phyloP scores from a whole-genome alignment of 2,888 invertebrate species.

The Tyria jacobaeae region DNA sequence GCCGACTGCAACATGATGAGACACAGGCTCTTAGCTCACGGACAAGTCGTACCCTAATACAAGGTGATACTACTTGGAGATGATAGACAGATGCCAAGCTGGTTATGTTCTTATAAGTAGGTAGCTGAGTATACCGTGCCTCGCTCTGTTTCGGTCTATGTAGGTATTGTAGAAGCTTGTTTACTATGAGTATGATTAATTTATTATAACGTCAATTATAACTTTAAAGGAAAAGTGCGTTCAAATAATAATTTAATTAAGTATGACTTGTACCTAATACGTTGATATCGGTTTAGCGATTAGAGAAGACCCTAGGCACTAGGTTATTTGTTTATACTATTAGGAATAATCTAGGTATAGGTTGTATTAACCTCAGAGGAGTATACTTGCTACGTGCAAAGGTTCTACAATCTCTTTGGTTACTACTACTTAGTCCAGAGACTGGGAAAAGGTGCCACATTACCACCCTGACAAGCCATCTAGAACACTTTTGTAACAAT shows the following conservation, averaged over 20 bases:
- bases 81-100: background rate
- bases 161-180: background rate
- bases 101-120: background rate
- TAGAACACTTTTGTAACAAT: background rate
- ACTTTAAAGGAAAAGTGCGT: background rate
- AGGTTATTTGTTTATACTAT: background rate
- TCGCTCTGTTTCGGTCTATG: background rate
- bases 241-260: background rate
- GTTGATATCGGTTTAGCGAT: background rate
- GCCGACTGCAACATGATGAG: constrained; percentile 89
- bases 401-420: background rate
- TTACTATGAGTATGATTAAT: background rate
- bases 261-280: background rate
- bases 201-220: background rate
- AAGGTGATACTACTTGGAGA: background rate
- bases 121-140: background rate
- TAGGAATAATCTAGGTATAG: too few relatives aligned
- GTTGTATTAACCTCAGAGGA: too few relatives aligned
- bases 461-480: background rate
- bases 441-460: too few relatives aligned
- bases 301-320: background rate
- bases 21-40: constrained; percentile 28
- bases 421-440: background rate
- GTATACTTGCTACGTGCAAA: background rate
- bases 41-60: background rate